Percentiles rank a stretch among this genome's conserved stretches.
Evolutionary conservation across 1,140 invertebrate genomes (phyloP).

Genomic region (Brachionus asplanchnoidis): DNA sequence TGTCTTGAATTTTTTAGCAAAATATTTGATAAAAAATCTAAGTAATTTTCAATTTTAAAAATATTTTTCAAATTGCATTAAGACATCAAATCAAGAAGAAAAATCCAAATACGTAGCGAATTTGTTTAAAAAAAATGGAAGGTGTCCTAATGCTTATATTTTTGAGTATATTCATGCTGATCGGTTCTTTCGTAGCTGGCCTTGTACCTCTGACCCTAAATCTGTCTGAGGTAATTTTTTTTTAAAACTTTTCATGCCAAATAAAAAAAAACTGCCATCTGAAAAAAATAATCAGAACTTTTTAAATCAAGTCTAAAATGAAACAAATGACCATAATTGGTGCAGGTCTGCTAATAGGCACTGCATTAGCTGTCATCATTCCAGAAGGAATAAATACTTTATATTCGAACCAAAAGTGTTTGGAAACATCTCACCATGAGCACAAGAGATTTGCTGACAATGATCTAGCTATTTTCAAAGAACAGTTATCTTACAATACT

Average conservation of each 20-base stretch:
- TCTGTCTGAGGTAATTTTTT: conserved; percentile 79
- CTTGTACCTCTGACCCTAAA: conserved; percentile 83
- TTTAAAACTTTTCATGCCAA: neutral
- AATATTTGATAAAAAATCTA: neutral
- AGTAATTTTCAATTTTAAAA: neutral
- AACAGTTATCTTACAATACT: neutral
- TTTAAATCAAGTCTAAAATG: conserved; percentile 75
- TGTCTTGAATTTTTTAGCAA: neutral
- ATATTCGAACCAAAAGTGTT: conserved; percentile 53
- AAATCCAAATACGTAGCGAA: neutral
- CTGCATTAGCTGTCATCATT: conserved; percentile 93
- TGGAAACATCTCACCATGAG: conserved; percentile 32
- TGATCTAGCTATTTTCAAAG: neutral
- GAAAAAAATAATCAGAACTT: conserved; percentile 32
- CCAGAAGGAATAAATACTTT: conserved; percentile 91
- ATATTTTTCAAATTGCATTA: neutral
- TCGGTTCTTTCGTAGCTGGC: conserved; percentile 87
- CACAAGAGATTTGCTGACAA: neutral
- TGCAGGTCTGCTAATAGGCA: conserved; percentile 92
- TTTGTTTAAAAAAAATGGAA: conserved; percentile 65
- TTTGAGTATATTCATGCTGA: conserved; percentile 80
- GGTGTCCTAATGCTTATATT: conserved; percentile 73
- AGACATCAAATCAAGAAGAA: neutral
- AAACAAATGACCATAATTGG: conserved; percentile 88
- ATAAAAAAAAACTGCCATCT: too few species aligned